Base-by-base conservation (phyloP, 2,888 invertebrate species). In the Volucella bombylans region DNA sequence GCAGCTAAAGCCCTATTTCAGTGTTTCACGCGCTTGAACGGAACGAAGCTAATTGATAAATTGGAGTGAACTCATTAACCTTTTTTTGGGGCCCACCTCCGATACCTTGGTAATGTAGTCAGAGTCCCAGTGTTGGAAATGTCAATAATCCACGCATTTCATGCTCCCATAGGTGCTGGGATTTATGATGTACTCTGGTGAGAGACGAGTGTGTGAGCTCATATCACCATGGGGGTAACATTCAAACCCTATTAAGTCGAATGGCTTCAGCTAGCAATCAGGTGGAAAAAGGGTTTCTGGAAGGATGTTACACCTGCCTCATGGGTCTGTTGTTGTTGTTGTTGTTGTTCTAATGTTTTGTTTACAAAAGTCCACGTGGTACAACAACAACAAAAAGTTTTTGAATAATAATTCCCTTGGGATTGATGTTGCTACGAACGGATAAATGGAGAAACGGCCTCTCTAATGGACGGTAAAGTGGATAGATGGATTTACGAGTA, bases 41-140 rank as follows among this genome's bases (percentile, higher is more conserved):
- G 23, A 67, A 67, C 45, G 31, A 67, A 59, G 76, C 76, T 76
- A 76, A 76, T 76, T 76, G 67, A 59, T 52, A 76, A 76, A 67
- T 61, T 49, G 41, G 15, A 59, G 67, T 52, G 59, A 67, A 50
- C 49, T 59, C 52, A 67, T 67, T 15, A 43, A 47, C 57, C 50
- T 45, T 50, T 41, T 9, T 31, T 31, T 1, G 31, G 31, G 31
- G 31, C 6, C 31, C 31, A 31, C 31, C 31, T 31, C 6, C 0
- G 31, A 31, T 0, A 6, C 31, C 31, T 31, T 6, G 31, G 31
- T 0, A 31, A 31, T 31, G 31, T 31, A 31, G 31, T 0, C 6
- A 6, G 31, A 31, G 31, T 31, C 1, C 31, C 31, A 6, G 31
- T 31, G 31, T 31, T 31, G 55, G 18, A 57, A n/a, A 71, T 50